Evolutionary conservation across 2,888 invertebrate genomes (phyloP), one percentile per base, ranked within the genome.

Genomic region (Aleiodes alternator): DNA sequence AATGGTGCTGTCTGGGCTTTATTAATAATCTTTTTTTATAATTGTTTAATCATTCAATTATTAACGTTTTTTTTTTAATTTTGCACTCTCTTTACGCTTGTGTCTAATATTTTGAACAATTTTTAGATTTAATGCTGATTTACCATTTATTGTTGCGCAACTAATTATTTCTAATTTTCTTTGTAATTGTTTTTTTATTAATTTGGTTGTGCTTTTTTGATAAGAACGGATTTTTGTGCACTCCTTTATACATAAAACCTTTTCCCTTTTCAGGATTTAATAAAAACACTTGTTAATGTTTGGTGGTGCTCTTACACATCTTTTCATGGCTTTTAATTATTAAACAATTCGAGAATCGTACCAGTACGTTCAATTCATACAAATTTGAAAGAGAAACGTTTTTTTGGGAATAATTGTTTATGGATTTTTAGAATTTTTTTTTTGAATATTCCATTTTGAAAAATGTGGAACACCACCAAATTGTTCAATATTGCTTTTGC

Each of bases 401-500:
- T 66, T 70, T 66, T 48, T 23, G 14, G 53, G 8, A 9, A 64
- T 51, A 57, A 56, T 9, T 4, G 3, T 50, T n/a, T 50, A 14
- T 50, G 1, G 38, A 51, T n/a, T 5, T 14, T 29, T 23, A 38
- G 43, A 61, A 5, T 61, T 16, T n/a, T 14, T 14, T 43, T 34
- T 61, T 72, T 72, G 51, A 6, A 34, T 6, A 34, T 34, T 34
- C 6, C 34, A 6, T 8, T 43, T 43, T 8, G 3, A 9, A 43
- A 11, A 43, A 43, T 56, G 71, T 76, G 69, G 57, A 43, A 56
- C 66, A 75, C 86, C 88, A 87, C 87, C 88, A 88, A 86, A 84
- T 87, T 43, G 86, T 85, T 86, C 80, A 80, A 80, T 83, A 83
- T 81, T 82, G 88, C 88, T 88, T 83, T 73, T 84, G 88, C 89